Conservation (phyloP, 2,113 vertebrate species). For the Peromyscus maniculatus region DNA sequence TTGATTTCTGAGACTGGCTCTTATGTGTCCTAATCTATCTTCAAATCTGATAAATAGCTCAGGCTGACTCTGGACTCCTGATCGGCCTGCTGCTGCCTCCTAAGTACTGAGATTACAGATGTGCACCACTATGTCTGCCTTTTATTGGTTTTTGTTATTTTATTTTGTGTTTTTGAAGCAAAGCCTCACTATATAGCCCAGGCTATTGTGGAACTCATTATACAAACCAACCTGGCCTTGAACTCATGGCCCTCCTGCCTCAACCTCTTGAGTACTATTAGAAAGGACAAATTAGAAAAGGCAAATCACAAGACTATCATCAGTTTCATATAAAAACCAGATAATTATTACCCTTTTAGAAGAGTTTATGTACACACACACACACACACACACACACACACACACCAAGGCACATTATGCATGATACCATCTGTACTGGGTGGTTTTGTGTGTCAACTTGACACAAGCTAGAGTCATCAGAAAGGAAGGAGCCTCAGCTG, state of each 20-base stretch:
- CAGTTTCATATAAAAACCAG: constrained; percentile 27
- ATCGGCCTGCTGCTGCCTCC: neutral
- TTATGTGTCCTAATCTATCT: neutral
- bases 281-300: constrained; percentile 54
- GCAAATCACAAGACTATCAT: constrained; percentile 1
- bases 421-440: neutral
- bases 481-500: neutral
- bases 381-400: neutral
- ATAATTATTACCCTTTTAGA: constrained; percentile 33
- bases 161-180: neutral
- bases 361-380: constrained; percentile 20
- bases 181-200: neutral
- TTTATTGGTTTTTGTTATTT: neutral
- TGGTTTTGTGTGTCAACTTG: neutral
- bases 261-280: neutral
- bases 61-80: neutral
- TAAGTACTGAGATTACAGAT: neutral
- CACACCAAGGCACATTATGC: neutral
- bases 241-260: neutral
- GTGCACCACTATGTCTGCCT: neutral
- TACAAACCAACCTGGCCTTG: neutral
- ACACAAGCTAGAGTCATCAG: neutral
- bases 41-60: neutral
- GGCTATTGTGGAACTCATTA: neutral
- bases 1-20: neutral